Evolutionary conservation across 1,140 invertebrate genomes (phyloP), one percentile per base, ranked within the genome.

Genomic region (Zaprionus kolodkinae): DNA sequence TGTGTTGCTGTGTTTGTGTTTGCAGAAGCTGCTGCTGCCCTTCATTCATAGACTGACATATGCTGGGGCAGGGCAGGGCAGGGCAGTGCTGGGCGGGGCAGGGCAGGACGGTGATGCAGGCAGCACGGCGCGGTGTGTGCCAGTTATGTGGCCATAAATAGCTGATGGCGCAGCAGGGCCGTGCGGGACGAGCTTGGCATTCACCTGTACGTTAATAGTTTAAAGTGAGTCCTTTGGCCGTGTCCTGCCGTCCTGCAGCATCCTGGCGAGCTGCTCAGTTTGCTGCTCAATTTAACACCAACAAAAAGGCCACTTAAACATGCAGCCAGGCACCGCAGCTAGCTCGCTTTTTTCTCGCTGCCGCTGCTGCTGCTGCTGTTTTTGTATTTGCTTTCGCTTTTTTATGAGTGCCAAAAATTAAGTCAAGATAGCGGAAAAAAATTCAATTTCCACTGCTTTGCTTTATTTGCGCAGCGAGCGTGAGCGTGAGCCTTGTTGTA

Each of bases 131-230:
- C n/a, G 35, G 72, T 30, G 77, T 84, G 85, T 84, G 74, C 84
- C 78, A 84, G 83, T 87, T 88, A 88, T 87, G 84, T 45, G 73
- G 52, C 68, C 85, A 81, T 88, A 88, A 88, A 88, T 89, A 88
- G 85, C 85, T 88, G 76, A 76, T 69, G 68, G 61, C 72, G 74
- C 45, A 27, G 64, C 12, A 5, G 11, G 59, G 10, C 6, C 13
- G 21, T 1, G 35, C 13, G 21, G 40, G 38, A 45, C 36, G 38
- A 25, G 15, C 33, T 27, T 6, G 25, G 33, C 15, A 11, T 55
- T 10, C 36, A 57, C 30, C 70, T 52, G 73, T 59, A 84, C 74
- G 85, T 80, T 88, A 88, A 88, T 84, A 81, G 84, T 84, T 88
- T 80, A 84, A 89, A 88, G 74, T 84, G 85, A 80, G 80, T 76